Percentiles rank a stretch among this genome's conserved stretches.
Conservation (phyloP, 2,888 invertebrate species). For the Parnassius mnemosyne region DNA sequence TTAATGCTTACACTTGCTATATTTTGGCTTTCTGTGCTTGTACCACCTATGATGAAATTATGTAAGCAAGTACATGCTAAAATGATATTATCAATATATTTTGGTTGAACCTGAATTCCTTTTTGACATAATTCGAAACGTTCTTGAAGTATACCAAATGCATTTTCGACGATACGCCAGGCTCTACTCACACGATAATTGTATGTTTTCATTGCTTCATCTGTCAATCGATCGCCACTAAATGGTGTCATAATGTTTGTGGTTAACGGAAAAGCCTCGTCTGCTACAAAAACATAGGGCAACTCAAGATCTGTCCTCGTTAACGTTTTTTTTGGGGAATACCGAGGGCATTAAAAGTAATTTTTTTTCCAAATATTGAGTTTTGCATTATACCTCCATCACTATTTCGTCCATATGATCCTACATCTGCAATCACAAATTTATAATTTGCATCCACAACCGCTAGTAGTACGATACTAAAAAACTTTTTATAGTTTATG, state of each 20-base stretch:
- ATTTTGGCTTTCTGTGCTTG: constrained; percentile 8
- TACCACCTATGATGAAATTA: constrained; percentile 16
- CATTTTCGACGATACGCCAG: constrained; percentile 23
- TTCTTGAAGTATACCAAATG: constrained; percentile 24
- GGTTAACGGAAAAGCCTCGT: constrained; percentile 31
- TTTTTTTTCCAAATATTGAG: constrained; percentile 13
- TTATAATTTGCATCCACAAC: constrained; percentile 33
- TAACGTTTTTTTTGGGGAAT: constrained; percentile 33
- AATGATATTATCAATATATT: constrained; percentile 12
- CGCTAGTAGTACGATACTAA: constrained; percentile 33
- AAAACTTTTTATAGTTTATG: constrained; percentile 33
- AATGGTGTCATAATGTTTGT: constrained; percentile 32
- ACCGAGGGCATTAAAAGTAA: constrained; percentile 25
- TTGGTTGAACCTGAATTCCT: constrained; percentile 21
- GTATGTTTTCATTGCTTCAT: neutral
- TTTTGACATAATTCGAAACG: constrained; percentile 24
- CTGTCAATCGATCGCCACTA: constrained; percentile 24
- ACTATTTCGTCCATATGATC: constrained; percentile 35
- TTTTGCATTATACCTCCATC: constrained; percentile 31
- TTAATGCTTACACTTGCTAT: too few species aligned
- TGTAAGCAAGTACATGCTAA: constrained; percentile 11
- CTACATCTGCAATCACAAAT: constrained; percentile 34
- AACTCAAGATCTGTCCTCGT: constrained; percentile 29
- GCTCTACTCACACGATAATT: constrained; percentile 27
- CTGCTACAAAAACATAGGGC: constrained; percentile 26